These are phyloP conservation scores for Plemyria rubiginata DNA, from an alignment of 2,888 invertebrate species.

Conservation along the genomic window DNA sequence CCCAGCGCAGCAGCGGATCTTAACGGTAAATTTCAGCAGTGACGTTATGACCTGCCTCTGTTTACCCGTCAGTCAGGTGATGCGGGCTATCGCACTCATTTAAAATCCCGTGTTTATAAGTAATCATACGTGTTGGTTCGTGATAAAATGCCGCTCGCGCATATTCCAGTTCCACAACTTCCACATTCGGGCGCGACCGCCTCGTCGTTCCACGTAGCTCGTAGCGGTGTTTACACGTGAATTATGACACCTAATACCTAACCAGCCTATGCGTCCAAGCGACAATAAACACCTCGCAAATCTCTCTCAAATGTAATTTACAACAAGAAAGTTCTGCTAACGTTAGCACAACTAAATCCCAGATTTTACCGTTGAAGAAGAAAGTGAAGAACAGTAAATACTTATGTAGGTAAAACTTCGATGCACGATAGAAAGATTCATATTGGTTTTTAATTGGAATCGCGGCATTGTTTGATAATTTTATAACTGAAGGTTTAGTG, in stretches of 20 bases:
- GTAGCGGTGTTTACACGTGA: slow-evolving; percentile 76
- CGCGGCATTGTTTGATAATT: slow-evolving; percentile 34
- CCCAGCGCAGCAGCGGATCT: slow-evolving; percentile 69
- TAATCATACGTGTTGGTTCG: slow-evolving; percentile 20
- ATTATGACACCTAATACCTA: slow-evolving; percentile 67
- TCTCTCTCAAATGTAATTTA: slow-evolving; percentile 49
- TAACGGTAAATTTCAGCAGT: slow-evolving; percentile 80
- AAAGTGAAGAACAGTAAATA: slow-evolving; percentile 66
- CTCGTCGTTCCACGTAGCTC: slow-evolving; percentile 70
- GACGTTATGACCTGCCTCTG: slow-evolving; percentile 72
- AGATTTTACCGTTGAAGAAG: slow-evolving; percentile 72
- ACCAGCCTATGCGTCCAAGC: slow-evolving; percentile 50
- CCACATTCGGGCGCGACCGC: slow-evolving; percentile 57
- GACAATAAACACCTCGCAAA: slow-evolving; percentile 47
- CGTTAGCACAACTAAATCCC: slow-evolving; percentile 37
- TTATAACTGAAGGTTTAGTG: slow-evolving; percentile 21
- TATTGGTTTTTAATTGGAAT: slow-evolving; percentile 64
- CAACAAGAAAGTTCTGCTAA: slow-evolving; percentile 56
- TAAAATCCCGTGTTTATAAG: slow-evolving; percentile 19
- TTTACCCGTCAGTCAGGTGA: slow-evolving; percentile 78
- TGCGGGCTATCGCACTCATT: slow-evolving; percentile 44
- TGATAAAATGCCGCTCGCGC: slow-evolving; percentile 47
- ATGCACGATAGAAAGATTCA: slow-evolving; percentile 63
- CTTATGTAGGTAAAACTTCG: slow-evolving; percentile 54
- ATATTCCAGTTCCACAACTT: slow-evolving; percentile 43